Evolutionary conservation across 2,797 vertebrate genomes (phyloP).

Genomic region (Trachops cirrhosus): DNA sequence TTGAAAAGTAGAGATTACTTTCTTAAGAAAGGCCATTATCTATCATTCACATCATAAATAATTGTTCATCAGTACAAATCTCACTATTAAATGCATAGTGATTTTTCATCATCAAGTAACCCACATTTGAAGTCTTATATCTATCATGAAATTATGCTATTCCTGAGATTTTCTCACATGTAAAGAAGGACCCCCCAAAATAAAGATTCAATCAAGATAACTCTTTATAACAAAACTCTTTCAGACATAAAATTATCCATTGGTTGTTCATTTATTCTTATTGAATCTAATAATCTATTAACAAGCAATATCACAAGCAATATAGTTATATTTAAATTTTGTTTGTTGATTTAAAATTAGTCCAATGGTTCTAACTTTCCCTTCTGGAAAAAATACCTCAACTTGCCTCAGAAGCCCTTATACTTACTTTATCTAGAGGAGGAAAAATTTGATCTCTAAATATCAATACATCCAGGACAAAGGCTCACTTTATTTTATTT

Average conservation of each 20-base stretch:
- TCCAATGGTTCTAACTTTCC: not conserved
- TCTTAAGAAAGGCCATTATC: not conserved
- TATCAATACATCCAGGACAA: not conserved
- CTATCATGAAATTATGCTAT: not conserved
- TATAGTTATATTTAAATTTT: not conserved
- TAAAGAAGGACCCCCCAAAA: not conserved
- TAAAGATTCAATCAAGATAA: not conserved
- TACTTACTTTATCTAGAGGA: not conserved
- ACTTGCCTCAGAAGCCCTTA: not conserved
- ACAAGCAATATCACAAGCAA: not conserved
- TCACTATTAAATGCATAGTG: not conserved
- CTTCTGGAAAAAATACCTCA: not conserved
- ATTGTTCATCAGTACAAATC: not conserved
- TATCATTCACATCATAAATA: not conserved
- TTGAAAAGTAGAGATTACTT: not conserved
- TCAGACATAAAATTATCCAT: not conserved
- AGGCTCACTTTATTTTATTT: not conserved
- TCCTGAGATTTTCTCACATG: not conserved
- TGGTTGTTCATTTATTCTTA: not conserved
- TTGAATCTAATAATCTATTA: not conserved
- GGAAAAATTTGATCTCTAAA: not conserved
- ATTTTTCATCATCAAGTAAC: not conserved
- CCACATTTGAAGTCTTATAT: not conserved
- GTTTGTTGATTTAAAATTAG: not conserved
- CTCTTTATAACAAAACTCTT: constrained; percentile 2